These are phyloP conservation scores for Coelogynopora nodosa DNA, from an alignment of 2,888 invertebrate genomes.

Conservation along the genomic window DNA sequence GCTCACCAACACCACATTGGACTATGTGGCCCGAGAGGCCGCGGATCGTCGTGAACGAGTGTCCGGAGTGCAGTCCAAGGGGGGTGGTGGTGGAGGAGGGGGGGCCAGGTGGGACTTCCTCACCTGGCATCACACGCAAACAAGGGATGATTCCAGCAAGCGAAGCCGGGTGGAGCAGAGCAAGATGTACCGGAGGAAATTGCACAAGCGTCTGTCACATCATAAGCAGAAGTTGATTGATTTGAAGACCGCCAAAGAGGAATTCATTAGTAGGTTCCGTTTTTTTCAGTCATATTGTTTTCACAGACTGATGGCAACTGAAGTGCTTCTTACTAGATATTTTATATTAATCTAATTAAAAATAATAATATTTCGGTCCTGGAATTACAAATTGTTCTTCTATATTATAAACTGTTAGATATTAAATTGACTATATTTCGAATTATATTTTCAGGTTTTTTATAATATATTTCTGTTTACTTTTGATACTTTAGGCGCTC, in stretches of 20 bases:
- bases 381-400: too few species aligned
- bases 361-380: too few species aligned
- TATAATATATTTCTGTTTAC: too few species aligned
- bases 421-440: too few species aligned
- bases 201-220: conserved; percentile 72
- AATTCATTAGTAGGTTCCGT: conserved; percentile 59
- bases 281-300: neutral
- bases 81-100: neutral
- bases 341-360: too few species aligned
- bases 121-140: conserved; percentile 14
- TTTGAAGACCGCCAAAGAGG: conserved; percentile 69
- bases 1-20: neutral
- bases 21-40: conserved; percentile 41
- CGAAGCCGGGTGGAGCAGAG: conserved; percentile 50
- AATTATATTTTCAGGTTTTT: too few species aligned
- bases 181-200: conserved; percentile 55
- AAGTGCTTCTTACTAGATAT: too few species aligned
- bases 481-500: neutral
- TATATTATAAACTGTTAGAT: too few species aligned
- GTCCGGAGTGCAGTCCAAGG: neutral
- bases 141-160: conserved; percentile 45
- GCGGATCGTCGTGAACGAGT: neutral
- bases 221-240: conserved; percentile 70
- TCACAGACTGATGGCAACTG: too few species aligned
- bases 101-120: conserved; percentile 71